These are phyloP conservation scores for Apus apus DNA, from an alignment of 2,113 vertebrate species.

Conservation along the genomic window DNA sequence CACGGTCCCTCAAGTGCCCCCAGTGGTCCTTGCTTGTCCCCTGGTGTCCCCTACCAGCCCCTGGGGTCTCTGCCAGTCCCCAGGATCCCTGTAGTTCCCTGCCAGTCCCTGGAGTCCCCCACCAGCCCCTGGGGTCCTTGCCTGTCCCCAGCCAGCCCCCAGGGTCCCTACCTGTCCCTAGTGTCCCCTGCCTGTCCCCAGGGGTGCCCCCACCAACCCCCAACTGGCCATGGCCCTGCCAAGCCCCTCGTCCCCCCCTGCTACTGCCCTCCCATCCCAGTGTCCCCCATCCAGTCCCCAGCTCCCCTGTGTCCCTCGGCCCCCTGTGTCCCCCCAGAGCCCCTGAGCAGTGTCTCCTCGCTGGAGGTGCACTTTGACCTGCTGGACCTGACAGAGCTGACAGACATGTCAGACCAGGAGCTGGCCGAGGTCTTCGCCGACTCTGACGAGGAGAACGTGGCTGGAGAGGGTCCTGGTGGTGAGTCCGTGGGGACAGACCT, in stretches of 20 bases:
- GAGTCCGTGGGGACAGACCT: neutral
- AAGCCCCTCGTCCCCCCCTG: neutral
- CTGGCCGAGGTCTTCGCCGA: constrained; percentile 94
- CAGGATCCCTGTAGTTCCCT: too few species aligned
- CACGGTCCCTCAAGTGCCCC: too few species aligned
- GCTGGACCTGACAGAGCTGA: constrained; percentile 94
- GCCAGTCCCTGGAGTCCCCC: too few species aligned
- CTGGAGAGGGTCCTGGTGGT: constrained; percentile 86
- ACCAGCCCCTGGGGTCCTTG: too few species aligned
- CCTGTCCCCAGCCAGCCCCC: too few species aligned
- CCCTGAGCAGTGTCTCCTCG: constrained; percentile 96
- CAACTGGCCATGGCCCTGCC: too few species aligned
- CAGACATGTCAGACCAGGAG: constrained; percentile 98
- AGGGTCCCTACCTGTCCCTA: too few species aligned
- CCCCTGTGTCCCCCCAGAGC: constrained; percentile 76
- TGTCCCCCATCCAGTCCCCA: too few species aligned
- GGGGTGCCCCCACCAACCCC: neutral
- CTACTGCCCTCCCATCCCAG: too few species aligned
- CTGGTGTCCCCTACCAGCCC: too few species aligned
- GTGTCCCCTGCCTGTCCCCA: neutral
- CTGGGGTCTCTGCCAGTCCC: too few species aligned
- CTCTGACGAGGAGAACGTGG: constrained; percentile 90
- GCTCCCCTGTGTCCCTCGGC: neutral
- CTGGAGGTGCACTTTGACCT: constrained; percentile 98
- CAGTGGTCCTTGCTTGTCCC: neutral